Conservation (phyloP, 2,113 vertebrate species). For the Xenopus borealis region DNA sequence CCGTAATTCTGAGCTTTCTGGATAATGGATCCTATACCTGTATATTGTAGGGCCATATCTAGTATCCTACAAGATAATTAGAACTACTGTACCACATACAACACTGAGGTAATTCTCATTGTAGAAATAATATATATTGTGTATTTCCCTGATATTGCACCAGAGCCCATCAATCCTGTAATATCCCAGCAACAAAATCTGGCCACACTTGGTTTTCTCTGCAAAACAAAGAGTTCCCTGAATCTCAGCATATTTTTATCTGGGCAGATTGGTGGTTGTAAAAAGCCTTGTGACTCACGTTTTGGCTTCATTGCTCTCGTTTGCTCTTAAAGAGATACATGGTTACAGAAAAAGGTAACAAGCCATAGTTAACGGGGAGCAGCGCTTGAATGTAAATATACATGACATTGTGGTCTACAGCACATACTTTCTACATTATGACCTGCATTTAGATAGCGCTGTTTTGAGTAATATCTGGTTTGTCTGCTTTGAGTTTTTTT, state of each 20-base stretch:
- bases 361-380: no score
- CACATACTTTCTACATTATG: neutral
- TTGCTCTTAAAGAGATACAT: neutral
- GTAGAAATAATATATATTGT: no score
- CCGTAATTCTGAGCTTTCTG: no score
- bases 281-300: slow-evolving; percentile 7
- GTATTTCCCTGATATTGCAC: slow-evolving; percentile 6
- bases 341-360: no score
- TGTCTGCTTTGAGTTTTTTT: neutral
- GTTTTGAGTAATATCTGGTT: neutral
- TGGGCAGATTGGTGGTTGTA: slow-evolving; percentile 29
- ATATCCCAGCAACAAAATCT: slow-evolving; percentile 4
- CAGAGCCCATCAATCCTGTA: neutral
- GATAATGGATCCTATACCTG: no score
- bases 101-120: no score
- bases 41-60: no score
- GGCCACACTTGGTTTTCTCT: slow-evolving; percentile 9
- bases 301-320: neutral
- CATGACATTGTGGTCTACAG: neutral
- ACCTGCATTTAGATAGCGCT: neutral
- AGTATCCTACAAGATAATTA: no score
- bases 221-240: slow-evolving; percentile 20
- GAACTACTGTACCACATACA: no score
- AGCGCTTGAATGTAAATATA: no score
- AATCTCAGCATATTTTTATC: slow-evolving; percentile 32